phyloP scores from a whole-genome alignment of 2,113 vertebrate genomes.

The Hydrolagus affinis region DNA sequence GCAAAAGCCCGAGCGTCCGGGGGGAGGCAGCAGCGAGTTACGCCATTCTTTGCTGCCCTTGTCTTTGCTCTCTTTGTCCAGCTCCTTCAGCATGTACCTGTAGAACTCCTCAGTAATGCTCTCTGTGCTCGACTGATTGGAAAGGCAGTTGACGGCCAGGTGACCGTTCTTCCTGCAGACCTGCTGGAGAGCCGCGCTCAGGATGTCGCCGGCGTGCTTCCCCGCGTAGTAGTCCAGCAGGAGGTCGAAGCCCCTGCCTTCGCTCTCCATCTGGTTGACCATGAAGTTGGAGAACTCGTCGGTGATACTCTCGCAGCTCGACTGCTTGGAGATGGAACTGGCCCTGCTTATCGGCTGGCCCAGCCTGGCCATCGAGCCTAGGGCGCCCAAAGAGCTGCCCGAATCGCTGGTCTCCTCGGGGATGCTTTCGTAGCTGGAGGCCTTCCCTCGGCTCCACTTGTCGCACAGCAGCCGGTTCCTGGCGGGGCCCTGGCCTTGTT shows the following conservation, averaged over 20 bases:
- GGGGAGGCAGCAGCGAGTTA: conserved; percentile 65
- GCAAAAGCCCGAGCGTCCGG: conserved; percentile 67
- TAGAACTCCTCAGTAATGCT: conserved; percentile 97
- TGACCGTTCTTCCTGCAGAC: conserved; percentile 73
- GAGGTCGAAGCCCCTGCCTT: conserved; percentile 86
- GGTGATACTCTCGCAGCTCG: conserved; percentile 94
- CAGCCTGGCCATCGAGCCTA: conserved; percentile 62
- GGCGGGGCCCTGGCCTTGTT: conserved; percentile 63
- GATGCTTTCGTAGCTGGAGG: conserved; percentile 90
- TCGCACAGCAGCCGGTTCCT: conserved; percentile 79
- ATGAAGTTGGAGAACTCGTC: conserved; percentile 96
- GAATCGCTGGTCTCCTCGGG: conserved; percentile 75
- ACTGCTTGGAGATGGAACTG: conserved; percentile 95
- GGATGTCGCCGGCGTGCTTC: conserved; percentile 83
- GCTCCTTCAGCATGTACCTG: conserved; percentile 82
- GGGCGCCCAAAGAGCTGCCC: conserved; percentile 54
- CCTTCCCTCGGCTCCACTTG: conserved; percentile 76
- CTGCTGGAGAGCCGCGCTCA: conserved; percentile 81
- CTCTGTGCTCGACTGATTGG: conserved; percentile 94
- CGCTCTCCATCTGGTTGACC: conserved; percentile 95
- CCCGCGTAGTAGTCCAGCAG: conserved; percentile 92
- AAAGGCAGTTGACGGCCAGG: conserved; percentile 77
- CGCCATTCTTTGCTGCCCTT: conserved; percentile 68
- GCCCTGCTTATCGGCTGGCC: conserved; percentile 79
- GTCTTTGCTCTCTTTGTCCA: conserved; percentile 79